Percentiles rank a stretch among this genome's conserved stretches.
Evolutionary conservation across 2,888 invertebrate genomes (phyloP).

Genomic region (Drosophila helvetica): DNA sequence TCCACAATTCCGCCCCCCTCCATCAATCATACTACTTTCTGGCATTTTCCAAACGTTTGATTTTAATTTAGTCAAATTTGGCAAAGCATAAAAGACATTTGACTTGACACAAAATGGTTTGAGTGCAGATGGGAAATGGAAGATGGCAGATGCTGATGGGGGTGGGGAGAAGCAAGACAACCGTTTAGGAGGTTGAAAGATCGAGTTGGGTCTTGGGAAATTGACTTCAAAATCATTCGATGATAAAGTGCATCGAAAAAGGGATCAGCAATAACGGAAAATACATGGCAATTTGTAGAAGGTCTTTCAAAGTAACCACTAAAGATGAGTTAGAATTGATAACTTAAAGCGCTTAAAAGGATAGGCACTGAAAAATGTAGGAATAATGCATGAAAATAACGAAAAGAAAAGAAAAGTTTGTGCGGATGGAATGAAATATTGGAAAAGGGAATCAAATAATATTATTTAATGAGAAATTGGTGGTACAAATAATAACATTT

Average conservation of each 20-base stretch:
- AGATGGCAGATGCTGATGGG: neutral
- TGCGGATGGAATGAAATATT: neutral
- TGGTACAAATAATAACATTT: neutral
- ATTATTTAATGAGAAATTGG: neutral
- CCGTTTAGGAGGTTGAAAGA: neutral
- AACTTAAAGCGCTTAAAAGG: neutral
- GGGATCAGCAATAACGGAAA: neutral
- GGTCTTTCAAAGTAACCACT: neutral
- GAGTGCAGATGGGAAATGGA: neutral
- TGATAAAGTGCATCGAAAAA: neutral
- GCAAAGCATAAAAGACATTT: conserved; percentile 16
- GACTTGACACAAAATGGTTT: conserved; percentile 19
- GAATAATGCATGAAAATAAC: neutral
- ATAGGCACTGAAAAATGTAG: too few relatives aligned
- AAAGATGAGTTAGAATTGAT: too few relatives aligned
- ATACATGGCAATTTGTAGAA: neutral
- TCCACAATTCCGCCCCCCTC: neutral
- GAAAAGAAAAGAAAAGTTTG: neutral
- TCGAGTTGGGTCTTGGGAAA: conserved; percentile 4
- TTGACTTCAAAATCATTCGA: conserved; percentile 13
- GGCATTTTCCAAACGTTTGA: conserved; percentile 31
- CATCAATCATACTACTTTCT: conserved; percentile 28
- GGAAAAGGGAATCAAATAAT: neutral
- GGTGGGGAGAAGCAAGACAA: too few relatives aligned
- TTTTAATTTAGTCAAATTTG: conserved; percentile 36